phyloP scores from a whole-genome alignment of 2,888 invertebrate species.

The Tipula unca region DNA sequence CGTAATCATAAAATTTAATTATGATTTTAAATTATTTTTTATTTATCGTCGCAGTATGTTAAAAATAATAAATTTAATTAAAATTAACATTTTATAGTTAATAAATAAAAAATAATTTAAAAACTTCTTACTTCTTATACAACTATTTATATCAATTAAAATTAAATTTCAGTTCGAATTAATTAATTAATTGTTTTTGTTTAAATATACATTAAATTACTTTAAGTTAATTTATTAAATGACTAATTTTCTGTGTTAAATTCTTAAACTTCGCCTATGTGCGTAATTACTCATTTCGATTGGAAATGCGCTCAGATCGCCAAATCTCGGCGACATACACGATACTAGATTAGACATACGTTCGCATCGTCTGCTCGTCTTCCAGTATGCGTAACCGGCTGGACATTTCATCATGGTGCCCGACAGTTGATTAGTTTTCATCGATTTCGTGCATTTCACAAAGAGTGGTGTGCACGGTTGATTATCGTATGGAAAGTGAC shows the following conservation, averaged over 20 bases:
- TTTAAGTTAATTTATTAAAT: background rate
- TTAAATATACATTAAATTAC: background rate
- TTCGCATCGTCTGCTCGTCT: conserved; percentile 69
- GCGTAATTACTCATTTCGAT: conserved; percentile 17
- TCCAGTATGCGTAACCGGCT: conserved; percentile 65
- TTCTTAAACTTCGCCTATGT: conserved; percentile 2
- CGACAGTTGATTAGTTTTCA: conserved; percentile 46
- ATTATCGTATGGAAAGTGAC: conserved; percentile 59
- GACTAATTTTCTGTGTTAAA: background rate
- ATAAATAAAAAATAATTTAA: background rate
- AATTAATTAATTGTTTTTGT: background rate
- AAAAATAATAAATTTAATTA: background rate
- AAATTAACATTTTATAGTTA: background rate
- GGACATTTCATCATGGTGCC: conserved; percentile 72
- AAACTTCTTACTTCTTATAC: background rate
- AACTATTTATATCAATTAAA: background rate
- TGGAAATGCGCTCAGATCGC: background rate
- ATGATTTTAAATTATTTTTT: background rate
- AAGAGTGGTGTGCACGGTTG: conserved; percentile 62
- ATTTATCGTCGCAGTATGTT: background rate
- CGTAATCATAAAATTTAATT: background rate
- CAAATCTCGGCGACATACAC: background rate
- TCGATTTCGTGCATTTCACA: conserved; percentile 52
- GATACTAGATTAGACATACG: conserved; percentile 30
- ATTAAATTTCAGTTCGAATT: conserved; percentile 14